Base-by-base conservation (phyloP, 2,113 vertebrate genomes). In the Mastomys coucha region DNA sequence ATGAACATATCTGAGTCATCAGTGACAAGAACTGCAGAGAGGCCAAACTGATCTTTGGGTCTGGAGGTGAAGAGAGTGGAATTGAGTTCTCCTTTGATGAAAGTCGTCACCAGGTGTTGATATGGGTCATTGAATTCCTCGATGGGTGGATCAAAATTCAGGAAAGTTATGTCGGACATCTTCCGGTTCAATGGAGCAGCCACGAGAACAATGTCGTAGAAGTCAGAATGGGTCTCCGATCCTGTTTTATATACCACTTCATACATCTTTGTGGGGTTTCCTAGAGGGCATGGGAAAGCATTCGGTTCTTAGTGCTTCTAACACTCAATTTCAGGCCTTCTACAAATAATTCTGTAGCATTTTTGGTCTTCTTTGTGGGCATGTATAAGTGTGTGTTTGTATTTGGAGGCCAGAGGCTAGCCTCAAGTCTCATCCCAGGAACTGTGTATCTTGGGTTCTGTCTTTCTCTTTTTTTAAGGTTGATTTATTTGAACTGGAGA, bases 201-300 rank as follows among this genome's bases (percentile, higher is more conserved):
- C 13, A 99, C 98, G 4, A 99, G 0, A 0, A 99, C 98, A 0
- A 99, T 99, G 96, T 99, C 99, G 0, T 99, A 99, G 5, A 98
- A 95, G 17, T 98, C 98, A 58, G 99, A 98, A 0, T 95, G 98
- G 0, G 98, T 92, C 7, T 99, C 99, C 0, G 98, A 98, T 0
- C 98, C 98, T 0, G 97, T 98, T 28, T 98, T 98, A 72, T 99
- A 99, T 14, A 88, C 99, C 7, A 99, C 96, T 97, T 99, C 99
- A 24, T 99, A 99, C 78, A 98, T 98, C 86, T 93, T 98, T 58
- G 96, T n/a, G 0, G 98, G 76, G 53, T 93, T 88, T 82, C 99
- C 99, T 99, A 95, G 53, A 97, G 90, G 58, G 86, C 89, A 94
- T 6, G 60, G 39, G 20, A 19, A 87, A 94, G 31, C 53, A 88